phyloP scores from a whole-genome alignment of 2,797 vertebrate species.

The Monodelphis domestica region DNA sequence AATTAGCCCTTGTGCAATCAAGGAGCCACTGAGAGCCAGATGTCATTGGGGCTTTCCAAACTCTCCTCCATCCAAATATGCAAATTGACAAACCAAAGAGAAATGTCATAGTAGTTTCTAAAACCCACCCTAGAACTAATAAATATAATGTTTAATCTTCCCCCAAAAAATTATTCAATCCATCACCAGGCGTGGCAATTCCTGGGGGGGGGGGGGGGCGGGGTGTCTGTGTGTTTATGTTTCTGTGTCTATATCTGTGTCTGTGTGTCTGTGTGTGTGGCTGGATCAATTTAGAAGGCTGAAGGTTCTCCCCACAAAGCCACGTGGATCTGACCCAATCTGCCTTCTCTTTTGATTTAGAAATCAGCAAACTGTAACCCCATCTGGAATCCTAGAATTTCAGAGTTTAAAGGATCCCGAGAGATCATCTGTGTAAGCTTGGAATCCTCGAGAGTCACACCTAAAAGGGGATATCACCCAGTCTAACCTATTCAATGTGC shows the following conservation, averaged over 20 bases:
- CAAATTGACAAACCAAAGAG: not conserved
- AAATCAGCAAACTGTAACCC: not conserved
- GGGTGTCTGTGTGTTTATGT: too few relatives aligned
- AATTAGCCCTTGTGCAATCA: not conserved
- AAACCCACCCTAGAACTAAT: not conserved
- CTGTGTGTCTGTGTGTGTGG: too few relatives aligned
- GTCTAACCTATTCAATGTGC: not conserved
- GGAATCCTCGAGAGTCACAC: not conserved
- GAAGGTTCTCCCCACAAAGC: not conserved
- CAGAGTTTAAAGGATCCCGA: not conserved
- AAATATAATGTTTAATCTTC: not conserved
- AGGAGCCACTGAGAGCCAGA: not conserved
- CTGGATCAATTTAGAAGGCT: too few relatives aligned
- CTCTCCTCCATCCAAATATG: not conserved
- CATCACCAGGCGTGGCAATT: not conserved
- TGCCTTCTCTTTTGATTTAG: not conserved
- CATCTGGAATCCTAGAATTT: not conserved
- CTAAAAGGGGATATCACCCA: not conserved
- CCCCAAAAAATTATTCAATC: not conserved
- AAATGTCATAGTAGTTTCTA: not conserved
- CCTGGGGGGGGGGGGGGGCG: too few relatives aligned
- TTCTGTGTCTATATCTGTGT: rapidly evolving
- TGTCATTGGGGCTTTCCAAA: not conserved
- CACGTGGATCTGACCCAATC: not conserved
- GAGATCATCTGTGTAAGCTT: not conserved